Evolutionary conservation across 2,113 vertebrate genomes (phyloP).

Genomic region (Mirza zaza): DNA sequence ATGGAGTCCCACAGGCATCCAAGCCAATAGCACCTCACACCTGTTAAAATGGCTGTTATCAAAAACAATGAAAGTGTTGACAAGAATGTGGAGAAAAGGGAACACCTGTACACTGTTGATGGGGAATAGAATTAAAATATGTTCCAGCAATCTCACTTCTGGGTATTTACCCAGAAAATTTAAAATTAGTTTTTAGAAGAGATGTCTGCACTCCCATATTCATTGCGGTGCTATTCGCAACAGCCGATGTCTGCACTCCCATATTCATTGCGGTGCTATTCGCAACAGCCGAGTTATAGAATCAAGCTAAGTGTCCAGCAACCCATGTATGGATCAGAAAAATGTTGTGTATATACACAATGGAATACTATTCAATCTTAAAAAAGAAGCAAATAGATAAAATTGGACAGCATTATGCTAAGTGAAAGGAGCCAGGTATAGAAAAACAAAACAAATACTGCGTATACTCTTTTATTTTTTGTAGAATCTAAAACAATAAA

Average conservation of each 20-base stretch:
- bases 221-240: background rate
- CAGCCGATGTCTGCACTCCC: background rate
- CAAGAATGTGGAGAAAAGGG: background rate
- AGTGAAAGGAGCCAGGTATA: background rate
- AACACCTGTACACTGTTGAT: background rate
- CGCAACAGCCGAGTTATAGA: background rate
- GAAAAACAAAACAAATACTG: background rate
- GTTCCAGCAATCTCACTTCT: background rate
- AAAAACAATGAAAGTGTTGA: background rate
- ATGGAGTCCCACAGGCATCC: no score
- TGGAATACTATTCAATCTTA: background rate
- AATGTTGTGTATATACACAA: background rate
- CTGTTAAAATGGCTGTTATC: background rate
- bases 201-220: no score
- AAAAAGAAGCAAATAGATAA: background rate
- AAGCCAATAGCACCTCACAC: no score
- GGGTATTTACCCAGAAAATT: background rate
- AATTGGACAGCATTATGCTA: background rate
- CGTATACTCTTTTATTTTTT: background rate
- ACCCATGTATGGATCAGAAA: background rate
- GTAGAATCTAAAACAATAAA: background rate
- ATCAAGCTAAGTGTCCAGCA: background rate
- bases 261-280: background rate
- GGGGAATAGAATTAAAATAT: background rate
- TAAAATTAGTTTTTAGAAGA: background rate